Evolutionary conservation across 2,888 invertebrate genomes (phyloP).

Genomic region (Trichogramma dendrolimi): DNA sequence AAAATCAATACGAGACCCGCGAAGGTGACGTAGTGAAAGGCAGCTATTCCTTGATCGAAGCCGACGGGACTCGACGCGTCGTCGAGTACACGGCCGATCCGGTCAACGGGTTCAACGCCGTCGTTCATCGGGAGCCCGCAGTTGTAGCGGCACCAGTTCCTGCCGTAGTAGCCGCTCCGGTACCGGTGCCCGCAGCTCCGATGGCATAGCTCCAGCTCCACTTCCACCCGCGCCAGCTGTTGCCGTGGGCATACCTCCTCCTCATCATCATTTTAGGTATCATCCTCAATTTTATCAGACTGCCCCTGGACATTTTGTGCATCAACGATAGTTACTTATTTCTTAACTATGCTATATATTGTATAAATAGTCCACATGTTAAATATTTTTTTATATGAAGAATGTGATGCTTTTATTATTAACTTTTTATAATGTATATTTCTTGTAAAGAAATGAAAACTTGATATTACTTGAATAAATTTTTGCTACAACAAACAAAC

Average conservation of each 20-base stretch:
- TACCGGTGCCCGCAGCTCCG: slow-evolving; percentile 2
- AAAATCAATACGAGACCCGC: slow-evolving; percentile 35
- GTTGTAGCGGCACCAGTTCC: slow-evolving; percentile 34
- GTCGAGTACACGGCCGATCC: slow-evolving; percentile 44
- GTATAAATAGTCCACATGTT: too few relatives aligned
- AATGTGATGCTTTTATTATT: too few relatives aligned
- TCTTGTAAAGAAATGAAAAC: too few relatives aligned
- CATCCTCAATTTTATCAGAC: too few relatives aligned
- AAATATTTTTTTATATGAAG: too few relatives aligned
- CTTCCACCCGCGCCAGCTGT: slow-evolving; percentile 4
- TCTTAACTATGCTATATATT: too few relatives aligned
- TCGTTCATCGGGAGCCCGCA: slow-evolving; percentile 45
- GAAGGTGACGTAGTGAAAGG: slow-evolving; percentile 41
- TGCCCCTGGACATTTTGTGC: too few relatives aligned
- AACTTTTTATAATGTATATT: too few relatives aligned
- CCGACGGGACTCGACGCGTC: slow-evolving; percentile 41
- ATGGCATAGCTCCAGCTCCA: neutral
- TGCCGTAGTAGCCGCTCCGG: slow-evolving; percentile 27
- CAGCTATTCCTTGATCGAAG: slow-evolving; percentile 41
- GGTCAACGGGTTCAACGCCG: slow-evolving; percentile 42
- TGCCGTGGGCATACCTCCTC: neutral
- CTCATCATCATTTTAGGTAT: neutral
- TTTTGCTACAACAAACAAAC: too few relatives aligned
- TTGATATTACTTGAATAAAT: too few relatives aligned
- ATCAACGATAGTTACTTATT: too few relatives aligned